Evolutionary conservation across 2,797 vertebrate species (phyloP).

Genomic region (Thalassophryne amazonica): DNA sequence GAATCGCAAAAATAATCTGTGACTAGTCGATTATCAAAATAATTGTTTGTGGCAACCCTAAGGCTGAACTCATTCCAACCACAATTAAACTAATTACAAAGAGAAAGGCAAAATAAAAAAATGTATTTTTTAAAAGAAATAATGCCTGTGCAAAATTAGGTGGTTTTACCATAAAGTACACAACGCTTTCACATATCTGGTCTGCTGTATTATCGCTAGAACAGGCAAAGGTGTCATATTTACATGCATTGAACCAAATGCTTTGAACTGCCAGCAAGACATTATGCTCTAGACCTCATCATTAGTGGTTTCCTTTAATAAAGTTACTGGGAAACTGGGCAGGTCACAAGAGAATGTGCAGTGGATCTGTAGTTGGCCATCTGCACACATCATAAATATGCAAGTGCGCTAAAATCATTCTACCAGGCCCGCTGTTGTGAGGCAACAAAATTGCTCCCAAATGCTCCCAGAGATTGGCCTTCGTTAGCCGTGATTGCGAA

Average conservation of each 20-base stretch:
- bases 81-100: too few relatives aligned
- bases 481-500: slow-evolving; percentile 42
- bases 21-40: too few relatives aligned
- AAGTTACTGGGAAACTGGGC: slow-evolving; percentile 40
- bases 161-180: too few relatives aligned
- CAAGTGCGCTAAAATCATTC: slow-evolving; percentile 48
- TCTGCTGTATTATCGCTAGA: too few relatives aligned
- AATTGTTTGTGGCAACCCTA: too few relatives aligned
- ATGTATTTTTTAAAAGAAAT: too few relatives aligned
- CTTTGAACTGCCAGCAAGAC: slow-evolving; percentile 20
- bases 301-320: slow-evolving; percentile 46
- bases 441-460: slow-evolving; percentile 69
- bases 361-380: slow-evolving; percentile 46
- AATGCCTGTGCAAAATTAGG: too few relatives aligned
- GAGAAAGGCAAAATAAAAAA: too few relatives aligned
- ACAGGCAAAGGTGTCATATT: background rate
- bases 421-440: slow-evolving; percentile 27
- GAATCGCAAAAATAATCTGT: too few relatives aligned
- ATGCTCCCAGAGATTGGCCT: slow-evolving; percentile 50
- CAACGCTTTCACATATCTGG: too few relatives aligned
- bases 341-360: slow-evolving; percentile 42
- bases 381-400: slow-evolving; percentile 61
- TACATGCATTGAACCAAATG: too few relatives aligned
- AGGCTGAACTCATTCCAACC: too few relatives aligned
- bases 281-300: slow-evolving; percentile 16